These are phyloP conservation scores for Chorisops tibialis DNA, from an alignment of 2,888 invertebrate genomes.

Conservation along the genomic window DNA sequence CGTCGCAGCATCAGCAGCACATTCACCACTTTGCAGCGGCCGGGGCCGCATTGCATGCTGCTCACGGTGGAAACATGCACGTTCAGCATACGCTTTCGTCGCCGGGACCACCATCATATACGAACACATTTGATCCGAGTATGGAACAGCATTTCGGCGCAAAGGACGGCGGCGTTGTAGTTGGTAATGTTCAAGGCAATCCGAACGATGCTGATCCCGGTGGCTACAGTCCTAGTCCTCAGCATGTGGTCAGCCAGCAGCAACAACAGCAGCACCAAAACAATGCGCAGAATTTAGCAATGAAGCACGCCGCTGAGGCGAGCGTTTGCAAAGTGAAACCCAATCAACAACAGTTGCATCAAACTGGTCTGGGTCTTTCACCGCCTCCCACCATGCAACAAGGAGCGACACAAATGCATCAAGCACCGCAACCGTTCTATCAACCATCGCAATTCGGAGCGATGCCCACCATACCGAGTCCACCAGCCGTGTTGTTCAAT, in stretches of 20 bases:
- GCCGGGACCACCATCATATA: conserved; percentile 45
- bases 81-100: conserved; percentile 51
- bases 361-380: conserved; percentile 53
- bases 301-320: conserved; percentile 47
- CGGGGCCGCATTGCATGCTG: conserved; percentile 18
- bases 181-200: conserved; percentile 15
- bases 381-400: conserved; percentile 63
- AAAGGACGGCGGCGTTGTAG: conserved; percentile 28
- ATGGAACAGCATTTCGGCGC: conserved; percentile 52
- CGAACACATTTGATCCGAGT: conserved; percentile 52
- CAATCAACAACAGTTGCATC: conserved; percentile 67
- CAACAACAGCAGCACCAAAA: conserved; percentile 50
- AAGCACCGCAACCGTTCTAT: conserved; percentile 60
- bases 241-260: conserved; percentile 41
- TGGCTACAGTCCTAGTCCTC: conserved; percentile 56
- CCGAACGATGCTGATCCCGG: conserved; percentile 52
- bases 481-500: conserved; percentile 77
- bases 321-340: conserved; percentile 84
- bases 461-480: conserved; percentile 82
- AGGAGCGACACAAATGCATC: conserved; percentile 51
- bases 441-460: conserved; percentile 72
- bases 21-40: conserved; percentile 38
- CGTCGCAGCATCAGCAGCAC: conserved; percentile 43
- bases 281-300: conserved; percentile 50
- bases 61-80: conserved; percentile 42